Evolutionary conservation across 1,140 invertebrate species (phyloP).

Genomic region (Riptortus pedestris): DNA sequence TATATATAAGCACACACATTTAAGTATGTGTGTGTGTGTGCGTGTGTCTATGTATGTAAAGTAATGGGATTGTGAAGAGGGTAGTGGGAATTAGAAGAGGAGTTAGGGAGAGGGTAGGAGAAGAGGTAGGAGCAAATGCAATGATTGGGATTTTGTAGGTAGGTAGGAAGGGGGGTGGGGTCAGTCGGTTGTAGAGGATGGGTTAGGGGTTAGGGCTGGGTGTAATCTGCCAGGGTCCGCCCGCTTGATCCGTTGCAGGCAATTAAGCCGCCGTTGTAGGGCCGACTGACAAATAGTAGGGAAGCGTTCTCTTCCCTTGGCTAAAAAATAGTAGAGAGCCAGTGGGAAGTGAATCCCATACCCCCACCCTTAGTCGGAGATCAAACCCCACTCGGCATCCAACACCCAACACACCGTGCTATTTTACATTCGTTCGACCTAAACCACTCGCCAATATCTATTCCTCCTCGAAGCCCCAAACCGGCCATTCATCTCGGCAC

Average conservation of each 20-base stretch:
- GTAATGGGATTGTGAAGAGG: too few species aligned
- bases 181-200: too few species aligned
- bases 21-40: too few species aligned
- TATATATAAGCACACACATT: too few species aligned
- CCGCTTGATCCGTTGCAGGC: background rate
- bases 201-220: too few species aligned
- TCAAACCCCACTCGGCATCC: background rate
- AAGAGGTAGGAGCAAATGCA: background rate
- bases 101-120: background rate
- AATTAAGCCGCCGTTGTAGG: background rate
- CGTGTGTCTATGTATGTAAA: too few species aligned
- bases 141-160: background rate
- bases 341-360: background rate
- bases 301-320: too few species aligned
- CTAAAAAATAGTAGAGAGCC: background rate
- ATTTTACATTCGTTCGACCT: too few species aligned
- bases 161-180: too few species aligned
- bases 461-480: background rate
- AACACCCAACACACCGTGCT: too few species aligned
- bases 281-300: slow-evolving; percentile 6
- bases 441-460: background rate
- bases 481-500: background rate
- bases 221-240: background rate
- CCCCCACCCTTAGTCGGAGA: background rate
- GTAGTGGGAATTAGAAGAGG: background rate